phyloP scores from a whole-genome alignment of 1,140 invertebrate genomes.

The Drosophila pruinosa region DNA sequence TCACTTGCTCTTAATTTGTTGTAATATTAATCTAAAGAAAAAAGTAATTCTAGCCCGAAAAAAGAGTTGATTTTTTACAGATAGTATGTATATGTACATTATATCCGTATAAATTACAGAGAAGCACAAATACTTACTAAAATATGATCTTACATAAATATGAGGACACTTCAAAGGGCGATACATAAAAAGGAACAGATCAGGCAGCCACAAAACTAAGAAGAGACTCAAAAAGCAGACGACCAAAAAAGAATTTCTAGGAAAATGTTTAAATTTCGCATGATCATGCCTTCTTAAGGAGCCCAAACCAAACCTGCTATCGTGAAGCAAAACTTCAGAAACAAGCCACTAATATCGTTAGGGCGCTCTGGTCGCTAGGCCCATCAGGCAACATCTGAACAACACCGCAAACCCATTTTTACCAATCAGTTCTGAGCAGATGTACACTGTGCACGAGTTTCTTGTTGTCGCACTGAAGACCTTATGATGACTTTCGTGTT shows the following conservation, averaged over 20 bases:
- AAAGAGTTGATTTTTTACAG: too few relatives aligned
- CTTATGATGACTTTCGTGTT: slow-evolving; percentile 63
- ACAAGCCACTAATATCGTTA: slow-evolving; percentile 44
- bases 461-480: slow-evolving; percentile 38
- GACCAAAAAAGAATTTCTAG: slow-evolving; percentile 46
- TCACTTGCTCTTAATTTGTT: too few relatives aligned
- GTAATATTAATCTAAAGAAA: too few relatives aligned
- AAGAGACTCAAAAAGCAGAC: slow-evolving; percentile 3
- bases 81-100: too few relatives aligned
- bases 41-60: too few relatives aligned
- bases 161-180: neutral
- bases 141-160: neutral
- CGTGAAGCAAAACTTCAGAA: slow-evolving; percentile 20
- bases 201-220: neutral
- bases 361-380: slow-evolving; percentile 8
- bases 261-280: slow-evolving; percentile 70
- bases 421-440: slow-evolving; percentile 45
- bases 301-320: slow-evolving; percentile 30
- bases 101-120: neutral
- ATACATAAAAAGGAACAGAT: neutral
- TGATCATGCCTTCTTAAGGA: slow-evolving; percentile 54
- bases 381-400: slow-evolving; percentile 2
- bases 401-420: neutral
- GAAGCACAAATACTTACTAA: neutral
- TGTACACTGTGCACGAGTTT: slow-evolving; percentile 52